phyloP scores from a whole-genome alignment of 2,113 vertebrate genomes.

The Orientallactaga bullata region DNA sequence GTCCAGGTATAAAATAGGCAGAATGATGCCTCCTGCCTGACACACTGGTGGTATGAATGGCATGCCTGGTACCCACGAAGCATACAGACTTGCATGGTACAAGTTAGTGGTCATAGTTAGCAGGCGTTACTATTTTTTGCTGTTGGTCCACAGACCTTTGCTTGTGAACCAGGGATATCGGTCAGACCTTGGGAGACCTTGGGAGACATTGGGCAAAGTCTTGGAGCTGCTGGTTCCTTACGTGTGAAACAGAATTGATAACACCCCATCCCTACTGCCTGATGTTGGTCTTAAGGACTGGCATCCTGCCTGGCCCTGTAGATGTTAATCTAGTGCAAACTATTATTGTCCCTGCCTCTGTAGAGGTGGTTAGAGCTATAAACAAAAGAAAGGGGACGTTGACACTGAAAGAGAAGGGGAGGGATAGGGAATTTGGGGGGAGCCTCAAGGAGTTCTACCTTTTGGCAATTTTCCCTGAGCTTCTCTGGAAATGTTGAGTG shows the following conservation, averaged over 20 bases:
- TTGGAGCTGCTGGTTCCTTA: neutral
- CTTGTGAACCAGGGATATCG: neutral
- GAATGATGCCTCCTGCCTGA: neutral
- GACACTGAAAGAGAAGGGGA: neutral
- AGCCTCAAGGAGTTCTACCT: neutral
- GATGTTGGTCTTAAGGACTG: neutral
- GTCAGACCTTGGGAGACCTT: neutral
- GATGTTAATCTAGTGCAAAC: accelerated
- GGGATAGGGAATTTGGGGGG: too few relatives aligned
- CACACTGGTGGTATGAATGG: accelerated
- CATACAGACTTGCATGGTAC: accelerated
- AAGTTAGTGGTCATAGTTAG: accelerated
- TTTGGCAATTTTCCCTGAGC: neutral
- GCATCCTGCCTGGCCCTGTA: neutral
- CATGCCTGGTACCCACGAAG: accelerated
- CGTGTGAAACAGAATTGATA: neutral
- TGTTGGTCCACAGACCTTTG: neutral
- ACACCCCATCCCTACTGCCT: neutral
- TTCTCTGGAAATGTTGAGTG: neutral
- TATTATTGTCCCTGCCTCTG: neutral
- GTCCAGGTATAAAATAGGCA: too few relatives aligned
- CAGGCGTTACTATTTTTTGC: accelerated
- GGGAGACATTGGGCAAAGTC: neutral
- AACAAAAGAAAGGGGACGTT: neutral
- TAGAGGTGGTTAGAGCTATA: neutral